Percentiles rank a stretch among this genome's conserved stretches.
Conservation (phyloP, 2,797 vertebrate genomes). For the Hypotaenidia okinawae region DNA sequence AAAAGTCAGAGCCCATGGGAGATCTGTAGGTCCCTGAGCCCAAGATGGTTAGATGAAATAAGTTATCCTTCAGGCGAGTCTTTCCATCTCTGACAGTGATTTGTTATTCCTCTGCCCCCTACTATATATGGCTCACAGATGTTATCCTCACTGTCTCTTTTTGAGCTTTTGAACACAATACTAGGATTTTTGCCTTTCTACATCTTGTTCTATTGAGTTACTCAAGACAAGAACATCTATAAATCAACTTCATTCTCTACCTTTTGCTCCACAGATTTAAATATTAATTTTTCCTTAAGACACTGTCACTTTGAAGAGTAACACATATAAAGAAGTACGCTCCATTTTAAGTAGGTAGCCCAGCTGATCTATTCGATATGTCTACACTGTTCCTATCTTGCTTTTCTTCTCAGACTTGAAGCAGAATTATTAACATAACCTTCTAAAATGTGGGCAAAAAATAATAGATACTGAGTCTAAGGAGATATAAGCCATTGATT, state of each 20-base stretch:
- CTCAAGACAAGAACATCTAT: neutral
- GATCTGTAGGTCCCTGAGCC: neutral
- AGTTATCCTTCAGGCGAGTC: neutral
- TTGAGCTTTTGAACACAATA: neutral
- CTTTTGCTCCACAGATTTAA: neutral
- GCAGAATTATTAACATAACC: neutral
- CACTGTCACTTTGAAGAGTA: neutral
- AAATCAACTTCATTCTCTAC: neutral
- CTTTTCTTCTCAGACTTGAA: slow-evolving; percentile 6
- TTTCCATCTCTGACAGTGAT: neutral
- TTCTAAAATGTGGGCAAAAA: neutral
- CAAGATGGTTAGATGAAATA: neutral
- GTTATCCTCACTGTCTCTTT: neutral
- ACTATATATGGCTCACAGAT: neutral
- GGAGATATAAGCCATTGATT: neutral
- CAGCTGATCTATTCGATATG: neutral
- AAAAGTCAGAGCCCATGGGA: neutral
- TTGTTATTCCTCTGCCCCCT: neutral
- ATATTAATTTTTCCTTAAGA: neutral
- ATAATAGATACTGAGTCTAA: neutral
- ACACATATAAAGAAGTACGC: neutral
- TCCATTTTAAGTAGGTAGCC: neutral
- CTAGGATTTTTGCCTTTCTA: neutral
- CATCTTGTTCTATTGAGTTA: neutral
- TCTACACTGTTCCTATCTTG: neutral